A percentile compares a stretch with the other conserved stretches of the same genome.
Evolutionary conservation across 2,113 vertebrate species (phyloP).

Genomic region (Dromas ardeola): DNA sequence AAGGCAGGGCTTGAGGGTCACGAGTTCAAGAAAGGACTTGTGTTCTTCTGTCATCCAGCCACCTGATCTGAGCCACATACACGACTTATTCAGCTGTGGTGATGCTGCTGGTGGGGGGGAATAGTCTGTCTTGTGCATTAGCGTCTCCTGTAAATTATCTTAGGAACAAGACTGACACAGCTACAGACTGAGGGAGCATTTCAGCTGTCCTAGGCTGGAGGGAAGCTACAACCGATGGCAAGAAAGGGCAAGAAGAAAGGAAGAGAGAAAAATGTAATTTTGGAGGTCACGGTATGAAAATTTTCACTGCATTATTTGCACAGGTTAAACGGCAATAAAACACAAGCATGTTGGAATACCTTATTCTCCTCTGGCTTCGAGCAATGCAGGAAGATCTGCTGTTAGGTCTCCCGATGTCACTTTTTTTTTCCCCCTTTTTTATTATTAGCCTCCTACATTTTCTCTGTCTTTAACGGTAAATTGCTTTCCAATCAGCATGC

Average conservation of each 20-base stretch:
- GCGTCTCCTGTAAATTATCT: neutral
- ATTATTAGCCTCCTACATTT: constrained; percentile 58
- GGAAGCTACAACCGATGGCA: neutral
- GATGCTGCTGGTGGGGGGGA: constrained; percentile 5
- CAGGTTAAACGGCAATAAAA: neutral
- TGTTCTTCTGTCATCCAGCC: constrained; percentile 12
- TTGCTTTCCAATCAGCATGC: constrained; percentile 81
- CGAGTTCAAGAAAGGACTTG: constrained; percentile 32
- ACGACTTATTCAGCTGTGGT: neutral
- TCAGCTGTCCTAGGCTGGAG: neutral
- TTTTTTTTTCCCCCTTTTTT: neutral
- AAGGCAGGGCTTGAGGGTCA: neutral
- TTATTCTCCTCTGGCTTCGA: neutral
- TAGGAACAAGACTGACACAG: neutral
- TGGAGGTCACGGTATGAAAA: neutral
- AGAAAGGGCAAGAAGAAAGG: neutral
- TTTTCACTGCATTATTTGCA: neutral
- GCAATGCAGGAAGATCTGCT: neutral
- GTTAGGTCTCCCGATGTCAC: neutral
- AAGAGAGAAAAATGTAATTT: neutral
- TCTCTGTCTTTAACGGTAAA: constrained; percentile 56
- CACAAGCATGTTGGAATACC: neutral
- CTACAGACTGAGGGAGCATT: neutral
- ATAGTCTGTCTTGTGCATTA: neutral
- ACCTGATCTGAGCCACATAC: constrained; percentile 6